Evolutionary conservation across 2,888 invertebrate species (phyloP), one percentile per base, ranked within the genome.

Genomic region (Dryococelus australis): DNA sequence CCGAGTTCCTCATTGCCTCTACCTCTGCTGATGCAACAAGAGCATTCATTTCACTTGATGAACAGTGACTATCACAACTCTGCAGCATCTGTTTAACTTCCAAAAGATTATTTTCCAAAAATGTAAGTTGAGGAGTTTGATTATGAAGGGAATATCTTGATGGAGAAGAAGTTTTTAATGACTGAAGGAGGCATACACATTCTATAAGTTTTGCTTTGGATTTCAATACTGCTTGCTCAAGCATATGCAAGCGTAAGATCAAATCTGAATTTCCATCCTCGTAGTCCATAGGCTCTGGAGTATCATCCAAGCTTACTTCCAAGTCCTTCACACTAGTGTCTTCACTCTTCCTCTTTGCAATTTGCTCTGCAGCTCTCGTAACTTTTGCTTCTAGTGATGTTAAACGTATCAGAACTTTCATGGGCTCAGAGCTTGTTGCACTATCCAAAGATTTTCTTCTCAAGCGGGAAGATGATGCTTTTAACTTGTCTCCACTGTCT

Each of bases 361-460:
- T 24, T 35, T 83, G 78, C 80, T 90, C 90, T 83, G 94, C 92
- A 47, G 94, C 95, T 89, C 94, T 95, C 26, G 95, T 95, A 83
- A 97, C 95, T 93, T 97, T 96, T 90, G 96, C 95, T 93, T 97
- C 97, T 90, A 97, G 92, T 85, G 96, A 95, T 91, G 95, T 96
- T 86, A 97, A 92, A 89, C 97, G 94, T 91, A 97, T 95, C 90
- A 97, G 92, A 91, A 97, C 95, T 92, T 97, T 97, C 95, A 97
- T 95, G 0, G 97, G 96, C 91, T 97, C 97, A 0, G 96, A 95
- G 89, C 95, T 95, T 12, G 96, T 96, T 24, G 96, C 96, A 91
- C 97, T 96, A 90, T 97, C 97, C 85, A 97, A 92, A 12, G 96
- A 97, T 91, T 96, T 96, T 88, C 96, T 93, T 86, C 97, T 93